Percentiles rank a stretch among this genome's conserved stretches.
These are phyloP conservation scores for Chymomyza procnemis DNA, from an alignment of 2,888 invertebrate species.

Conservation along the genomic window DNA sequence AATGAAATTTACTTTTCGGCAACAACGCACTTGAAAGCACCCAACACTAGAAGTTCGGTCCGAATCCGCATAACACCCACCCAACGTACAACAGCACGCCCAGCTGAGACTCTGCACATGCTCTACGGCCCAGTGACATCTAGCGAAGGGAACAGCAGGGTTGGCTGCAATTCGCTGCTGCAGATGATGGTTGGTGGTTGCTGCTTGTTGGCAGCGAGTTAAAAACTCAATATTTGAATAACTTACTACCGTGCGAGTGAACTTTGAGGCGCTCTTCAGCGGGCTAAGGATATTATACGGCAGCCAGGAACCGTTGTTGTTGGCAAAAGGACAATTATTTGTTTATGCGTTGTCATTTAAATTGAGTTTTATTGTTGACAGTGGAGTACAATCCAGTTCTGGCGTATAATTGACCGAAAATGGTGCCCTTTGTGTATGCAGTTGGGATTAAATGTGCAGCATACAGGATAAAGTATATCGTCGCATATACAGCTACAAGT, in stretches of 20 bases:
- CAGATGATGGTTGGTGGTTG: slow-evolving; percentile 25
- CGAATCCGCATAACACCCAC: not conserved
- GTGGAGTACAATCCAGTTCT: slow-evolving; percentile 32
- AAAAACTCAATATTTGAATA: slow-evolving; percentile 73
- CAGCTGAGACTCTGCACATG: not conserved
- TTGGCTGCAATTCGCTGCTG: not conserved
- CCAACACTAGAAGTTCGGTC: slow-evolving; percentile 9
- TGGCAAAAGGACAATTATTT: slow-evolving; percentile 77
- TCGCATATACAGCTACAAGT: slow-evolving; percentile 9
- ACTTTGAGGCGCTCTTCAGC: slow-evolving; percentile 53
- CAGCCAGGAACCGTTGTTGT: slow-evolving; percentile 17
- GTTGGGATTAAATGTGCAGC: slow-evolving; percentile 47
- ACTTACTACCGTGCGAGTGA: slow-evolving; percentile 72
- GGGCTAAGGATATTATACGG: slow-evolving; percentile 35
- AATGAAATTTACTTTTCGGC: slow-evolving; percentile 62
- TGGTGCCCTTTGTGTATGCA: slow-evolving; percentile 40
- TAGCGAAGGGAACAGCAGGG: slow-evolving; percentile 8
- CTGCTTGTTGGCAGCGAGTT: slow-evolving; percentile 47
- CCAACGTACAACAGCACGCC: not conserved
- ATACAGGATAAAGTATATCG: slow-evolving; percentile 21
- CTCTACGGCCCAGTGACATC: slow-evolving; percentile 1
- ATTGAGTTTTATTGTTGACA: slow-evolving; percentile 77
- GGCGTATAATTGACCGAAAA: slow-evolving; percentile 43
- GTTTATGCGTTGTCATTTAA: slow-evolving; percentile 77
- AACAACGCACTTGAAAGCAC: slow-evolving; percentile 26